Evolutionary conservation across 2,113 vertebrate genomes (phyloP).

Genomic region (Percina caprodes): DNA sequence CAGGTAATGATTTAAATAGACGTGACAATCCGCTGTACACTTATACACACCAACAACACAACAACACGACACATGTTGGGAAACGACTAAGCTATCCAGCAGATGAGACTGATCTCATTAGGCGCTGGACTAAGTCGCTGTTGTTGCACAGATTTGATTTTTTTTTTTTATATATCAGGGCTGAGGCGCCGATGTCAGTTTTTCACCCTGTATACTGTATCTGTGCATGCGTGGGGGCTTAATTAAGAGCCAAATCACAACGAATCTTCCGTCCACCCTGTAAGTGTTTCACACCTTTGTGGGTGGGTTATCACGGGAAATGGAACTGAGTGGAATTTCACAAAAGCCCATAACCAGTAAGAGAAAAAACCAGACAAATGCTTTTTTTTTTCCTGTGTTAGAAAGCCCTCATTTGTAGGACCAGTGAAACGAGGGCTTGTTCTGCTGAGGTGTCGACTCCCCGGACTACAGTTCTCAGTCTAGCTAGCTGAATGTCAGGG

Average conservation of each 20-base stretch:
- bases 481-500: background rate
- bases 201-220: conserved; percentile 40
- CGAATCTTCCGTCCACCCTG: conserved; percentile 37
- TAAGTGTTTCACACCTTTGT: conserved; percentile 57
- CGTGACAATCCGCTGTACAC: conserved; percentile 72
- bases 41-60: conserved; percentile 67
- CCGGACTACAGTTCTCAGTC: conserved; percentile 7
- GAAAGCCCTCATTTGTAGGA: conserved; percentile 28
- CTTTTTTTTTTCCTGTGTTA: conserved; percentile 17
- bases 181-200: conserved; percentile 31
- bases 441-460: conserved; percentile 30
- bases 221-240: conserved; percentile 36
- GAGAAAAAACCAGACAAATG: conserved; percentile 44
- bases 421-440: conserved; percentile 1
- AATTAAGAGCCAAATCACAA: conserved; percentile 54
- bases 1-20: conserved; percentile 66
- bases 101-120: conserved; percentile 54
- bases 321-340: conserved; percentile 56
- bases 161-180: conserved; percentile 34
- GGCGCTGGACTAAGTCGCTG: conserved; percentile 45
- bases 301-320: conserved; percentile 67
- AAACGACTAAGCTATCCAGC: conserved; percentile 49
- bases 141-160: background rate
- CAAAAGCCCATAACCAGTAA: conserved; percentile 49
- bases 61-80: conserved; percentile 61